Conservation (phyloP, 1,140 invertebrate genomes). For the Scaptomyza pallida region DNA sequence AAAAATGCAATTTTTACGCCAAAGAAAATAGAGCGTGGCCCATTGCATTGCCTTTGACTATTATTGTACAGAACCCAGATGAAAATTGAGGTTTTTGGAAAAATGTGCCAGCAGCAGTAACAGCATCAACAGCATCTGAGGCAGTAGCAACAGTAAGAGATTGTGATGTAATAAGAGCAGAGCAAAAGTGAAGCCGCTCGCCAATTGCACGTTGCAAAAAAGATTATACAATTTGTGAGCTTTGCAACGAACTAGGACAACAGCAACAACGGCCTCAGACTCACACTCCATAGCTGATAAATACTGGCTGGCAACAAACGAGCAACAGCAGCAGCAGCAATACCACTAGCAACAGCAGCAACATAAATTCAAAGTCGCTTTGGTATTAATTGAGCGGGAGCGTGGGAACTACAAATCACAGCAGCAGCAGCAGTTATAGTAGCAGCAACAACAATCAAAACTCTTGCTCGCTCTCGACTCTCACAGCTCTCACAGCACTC, state of each 20-base stretch:
- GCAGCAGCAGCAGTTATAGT: constrained; percentile 25
- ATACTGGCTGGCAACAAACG: constrained; percentile 72
- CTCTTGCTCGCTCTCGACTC: constrained; percentile 24
- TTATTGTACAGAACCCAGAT: constrained; percentile 63
- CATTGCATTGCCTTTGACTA: constrained; percentile 42
- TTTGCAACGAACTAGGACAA: constrained; percentile 72
- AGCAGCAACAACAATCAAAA: constrained; percentile 31
- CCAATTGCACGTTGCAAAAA: constrained; percentile 48
- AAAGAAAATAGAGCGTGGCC: constrained; percentile 71
- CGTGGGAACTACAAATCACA: constrained; percentile 75
- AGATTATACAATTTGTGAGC: constrained; percentile 74
- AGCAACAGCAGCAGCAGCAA: constrained; percentile 22
- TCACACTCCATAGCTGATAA: constrained; percentile 52
- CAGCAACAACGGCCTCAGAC: constrained; percentile 31
- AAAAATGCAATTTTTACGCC: constrained; percentile 73
- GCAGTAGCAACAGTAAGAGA: constrained; percentile 21
- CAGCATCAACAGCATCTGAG: constrained; percentile 34
- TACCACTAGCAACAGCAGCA: constrained; percentile 7
- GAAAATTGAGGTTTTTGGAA: constrained; percentile 63
- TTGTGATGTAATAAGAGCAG: constrained; percentile 69
- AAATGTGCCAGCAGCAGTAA: constrained; percentile 57
- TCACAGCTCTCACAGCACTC: constrained; percentile 55
- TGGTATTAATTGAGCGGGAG: constrained; percentile 60
- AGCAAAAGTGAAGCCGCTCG: constrained; percentile 68
- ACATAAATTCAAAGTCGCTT: constrained; percentile 67